Conservation (phyloP, 2,113 vertebrate genomes). For the Bubo blakistoni region DNA sequence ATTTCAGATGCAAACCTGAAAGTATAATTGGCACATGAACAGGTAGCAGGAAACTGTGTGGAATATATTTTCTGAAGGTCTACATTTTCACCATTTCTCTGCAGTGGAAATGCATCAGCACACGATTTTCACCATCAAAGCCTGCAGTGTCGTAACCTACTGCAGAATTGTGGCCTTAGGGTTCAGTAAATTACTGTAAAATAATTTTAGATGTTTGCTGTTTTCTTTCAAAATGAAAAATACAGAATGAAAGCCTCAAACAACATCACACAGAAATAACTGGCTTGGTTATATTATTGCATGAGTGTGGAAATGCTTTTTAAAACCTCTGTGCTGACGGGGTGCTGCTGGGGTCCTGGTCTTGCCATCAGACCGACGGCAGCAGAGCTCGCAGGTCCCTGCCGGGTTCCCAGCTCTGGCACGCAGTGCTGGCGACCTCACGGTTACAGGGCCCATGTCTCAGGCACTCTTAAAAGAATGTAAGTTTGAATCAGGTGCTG, state of each 20-base stretch:
- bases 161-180: neutral
- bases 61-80: neutral
- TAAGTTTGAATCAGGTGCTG: neutral
- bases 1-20: constrained; percentile 12
- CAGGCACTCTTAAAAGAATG: neutral
- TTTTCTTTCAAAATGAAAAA: constrained; percentile 37
- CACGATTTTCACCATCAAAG: neutral
- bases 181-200: constrained; percentile 19
- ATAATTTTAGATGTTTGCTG: constrained; percentile 24
- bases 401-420: neutral
- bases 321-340: neutral
- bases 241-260: neutral
- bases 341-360: neutral
- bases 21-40: neutral
- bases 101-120: neutral
- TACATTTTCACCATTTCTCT: constrained; percentile 18
- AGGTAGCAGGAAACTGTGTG: neutral
- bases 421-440: accelerated
- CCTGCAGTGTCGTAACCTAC: neutral
- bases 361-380: accelerated
- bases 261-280: neutral
- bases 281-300: neutral
- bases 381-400: neutral
- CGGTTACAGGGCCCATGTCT: neutral
- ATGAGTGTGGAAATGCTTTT: neutral